Evolutionary conservation across 2,888 invertebrate species (phyloP), one percentile per base, ranked within the genome.

Genomic region (Caenorhabditis sp.): DNA sequence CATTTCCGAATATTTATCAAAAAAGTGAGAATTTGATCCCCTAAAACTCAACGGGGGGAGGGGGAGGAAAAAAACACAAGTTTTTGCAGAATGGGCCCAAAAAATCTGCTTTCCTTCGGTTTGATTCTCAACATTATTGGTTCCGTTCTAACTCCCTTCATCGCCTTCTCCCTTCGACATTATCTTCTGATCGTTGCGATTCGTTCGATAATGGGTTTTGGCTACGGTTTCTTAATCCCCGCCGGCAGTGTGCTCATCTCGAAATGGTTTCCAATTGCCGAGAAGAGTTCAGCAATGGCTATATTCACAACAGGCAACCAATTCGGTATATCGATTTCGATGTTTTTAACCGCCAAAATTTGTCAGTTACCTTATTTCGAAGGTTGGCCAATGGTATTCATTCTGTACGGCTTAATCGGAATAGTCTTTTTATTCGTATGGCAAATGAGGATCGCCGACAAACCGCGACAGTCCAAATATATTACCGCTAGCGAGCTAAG

Each of bases 281-380:
- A 85, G 61, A 83, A 83, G 36, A 76, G 76, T 54, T 84, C 84
- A 4, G 85, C 85, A 10, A 85, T 85, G 85, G 85, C 85, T n/a
- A 79, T 85, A n/a, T 85, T 84, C 69, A 85, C 85, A 1, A 84
- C 81, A 17, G 77, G 77, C 37, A 78, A 77, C 43, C 74, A 81
- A 57, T 26, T 85, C 17, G 85, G 85, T 58, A 75, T 85, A 1
- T 79, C 85, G 1, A 36, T 80, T 36, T 76, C 85, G 10, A 85
- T 85, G 85, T 75, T 81, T 43, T 49, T 78, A 43, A 85, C 85
- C 0, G 84, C 85, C 0, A 79, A 83, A 60, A 61, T 85, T 14
- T 86, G 83, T 37, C 76, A 83, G 64, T 24, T 77, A 2, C 59
- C 53, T 6, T 43, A 81, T 37, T 66, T 85, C 31, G 81, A 79